These are phyloP conservation scores for Gavialis gangeticus DNA, from an alignment of 2,113 vertebrate species.

Conservation along the genomic window DNA sequence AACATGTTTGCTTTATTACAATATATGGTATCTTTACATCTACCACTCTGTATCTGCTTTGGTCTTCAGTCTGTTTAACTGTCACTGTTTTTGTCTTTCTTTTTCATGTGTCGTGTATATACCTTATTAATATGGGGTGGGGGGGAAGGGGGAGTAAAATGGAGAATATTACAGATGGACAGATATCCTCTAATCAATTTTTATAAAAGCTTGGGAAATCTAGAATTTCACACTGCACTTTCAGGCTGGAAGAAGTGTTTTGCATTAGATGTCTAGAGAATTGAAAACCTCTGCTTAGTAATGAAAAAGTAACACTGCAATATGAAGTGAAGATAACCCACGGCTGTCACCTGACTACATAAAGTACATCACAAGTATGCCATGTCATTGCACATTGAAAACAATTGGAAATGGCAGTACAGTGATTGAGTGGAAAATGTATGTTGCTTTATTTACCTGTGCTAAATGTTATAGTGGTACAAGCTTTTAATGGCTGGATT, in stretches of 20 bases:
- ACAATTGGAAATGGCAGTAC: neutral
- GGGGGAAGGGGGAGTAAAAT: neutral
- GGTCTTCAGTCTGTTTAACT: neutral
- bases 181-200: slow-evolving; percentile 15
- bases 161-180: neutral
- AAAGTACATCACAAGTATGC: neutral
- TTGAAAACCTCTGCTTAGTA: neutral
- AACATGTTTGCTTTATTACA: neutral
- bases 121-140: neutral
- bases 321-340: neutral
- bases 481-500: neutral
- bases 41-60: accelerated
- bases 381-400: slow-evolving; percentile 14
- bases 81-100: neutral
- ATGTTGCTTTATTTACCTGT: neutral
- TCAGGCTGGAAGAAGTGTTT: neutral
- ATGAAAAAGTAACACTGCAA: slow-evolving; percentile 17
- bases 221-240: neutral
- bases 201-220: slow-evolving; percentile 2
- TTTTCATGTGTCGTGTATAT: neutral
- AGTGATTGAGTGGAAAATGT: neutral
- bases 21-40: accelerated
- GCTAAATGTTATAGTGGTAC: neutral
- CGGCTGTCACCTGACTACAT: neutral
- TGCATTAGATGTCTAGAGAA: neutral